Base-by-base conservation (phyloP, 1,140 invertebrate genomes). In the Drosophila subobscura region DNA sequence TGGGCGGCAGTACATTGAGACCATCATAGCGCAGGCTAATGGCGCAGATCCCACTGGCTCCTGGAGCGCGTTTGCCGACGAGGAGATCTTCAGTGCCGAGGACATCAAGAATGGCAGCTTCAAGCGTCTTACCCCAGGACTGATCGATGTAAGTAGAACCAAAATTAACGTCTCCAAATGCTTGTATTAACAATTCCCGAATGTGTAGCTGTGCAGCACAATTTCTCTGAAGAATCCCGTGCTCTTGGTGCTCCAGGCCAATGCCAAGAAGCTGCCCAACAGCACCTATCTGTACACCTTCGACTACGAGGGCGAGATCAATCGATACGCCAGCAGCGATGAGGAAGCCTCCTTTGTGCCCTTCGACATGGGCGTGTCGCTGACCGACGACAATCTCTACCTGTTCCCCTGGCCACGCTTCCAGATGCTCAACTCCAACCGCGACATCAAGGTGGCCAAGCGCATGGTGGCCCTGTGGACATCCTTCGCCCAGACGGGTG, bases 351-450 rank as follows among this genome's bases (percentile, higher is more conserved):
- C 55, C 3, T 77, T 79, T 33, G 61, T 81, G 47, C 91, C 90
- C 63, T 91, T 91, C 54, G 88, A 89, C 46, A 77, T 90, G 63
- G 91, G 91, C 7, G 85, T 91, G 22, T 89, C 86, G 3, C 58
- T 91, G 29, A 91, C 90, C 45, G 90, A 91, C 41, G 91, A 91
- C 45, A 91, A 91, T 57, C 74, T 91, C n/a, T 91, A 91, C 44
- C 57, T 91, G n/a, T 91, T 91, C 64, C 91, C 90, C n/a, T 91
- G 91, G 91, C 91, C 91, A 0, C 67, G 79, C 4, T 58, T 77
- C 50, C 56, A 72, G 5, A 25, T 67, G 16, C 46, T 90, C 0
- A 85, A 91, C 33, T 59, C 86, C 20, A 83, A 83, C 42, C 74
- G 79, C 1, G 91, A 91, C 44, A 52, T 90, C 12, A 91, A 90